Base-by-base conservation (phyloP, 2,888 invertebrate species). In the Doris montereyensis region DNA sequence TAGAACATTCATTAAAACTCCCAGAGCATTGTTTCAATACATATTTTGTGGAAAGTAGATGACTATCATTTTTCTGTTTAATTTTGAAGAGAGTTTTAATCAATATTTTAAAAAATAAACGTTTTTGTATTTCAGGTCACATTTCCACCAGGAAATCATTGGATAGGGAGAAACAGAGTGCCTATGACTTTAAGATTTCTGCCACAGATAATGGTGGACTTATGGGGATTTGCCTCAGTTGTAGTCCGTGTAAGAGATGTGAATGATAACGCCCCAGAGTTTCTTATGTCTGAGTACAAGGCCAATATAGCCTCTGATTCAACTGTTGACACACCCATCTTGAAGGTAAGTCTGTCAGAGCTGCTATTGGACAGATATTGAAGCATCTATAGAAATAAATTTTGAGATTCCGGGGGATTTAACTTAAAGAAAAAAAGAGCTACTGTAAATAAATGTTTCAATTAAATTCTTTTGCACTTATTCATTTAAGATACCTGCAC, bases 121-220 rank as follows among this genome's bases (percentile, higher is more conserved):
- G 5, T 41, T 41, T 41, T 41, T 10, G 17, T 34, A 73, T 78
- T 83, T 2, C 82, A 91, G 92, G 92, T 34, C 90, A 90, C 79
- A 84, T 92, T 28, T 88, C 84, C 70, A 89, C 89, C 1, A 86
- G 95, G 88, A 94, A 95, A 88, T 93, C 95, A 60, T 93, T 97
- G 78, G 97, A 97, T 91, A 95, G 96, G 87, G 97, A 98, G 92
- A 90, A 93, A 21, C 93, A 93, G 78, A 83, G 84, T 1, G 81
- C 85, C 28, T 90, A 87, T 78, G 85, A 86, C 52, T 81, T 92
- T 30, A 88, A 90, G 4, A 85, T 92, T 57, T 87, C 89, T 10
- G 92, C 91, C 58, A 86, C 88, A 41, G 92, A 92, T 83, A 89
- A 90, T 82, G 92, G 92, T 4, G 91, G 91, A 32, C 5, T 85